phyloP scores from a whole-genome alignment of 2,797 vertebrate genomes.

The Aplochiton taeniatus region DNA sequence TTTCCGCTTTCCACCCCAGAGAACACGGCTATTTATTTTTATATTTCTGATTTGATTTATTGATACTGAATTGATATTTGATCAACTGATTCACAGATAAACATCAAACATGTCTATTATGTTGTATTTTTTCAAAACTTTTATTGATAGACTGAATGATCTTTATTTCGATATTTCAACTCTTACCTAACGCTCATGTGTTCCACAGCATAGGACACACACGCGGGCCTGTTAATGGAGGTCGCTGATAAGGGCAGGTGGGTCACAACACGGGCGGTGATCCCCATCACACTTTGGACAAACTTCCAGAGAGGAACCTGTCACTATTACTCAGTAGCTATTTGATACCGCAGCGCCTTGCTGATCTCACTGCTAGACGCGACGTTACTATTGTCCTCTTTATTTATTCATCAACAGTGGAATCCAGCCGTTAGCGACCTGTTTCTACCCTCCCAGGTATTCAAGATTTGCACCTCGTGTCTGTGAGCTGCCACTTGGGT shows the following conservation, averaged over 20 bases:
- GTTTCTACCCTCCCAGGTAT: slow-evolving; percentile 31
- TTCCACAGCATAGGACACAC: no score
- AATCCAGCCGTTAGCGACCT: slow-evolving; percentile 45
- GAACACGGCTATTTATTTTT: no score
- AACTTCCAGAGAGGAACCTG: not conserved
- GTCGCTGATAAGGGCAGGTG: not conserved
- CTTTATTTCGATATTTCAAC: no score
- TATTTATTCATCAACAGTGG: slow-evolving; percentile 73
- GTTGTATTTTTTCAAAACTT: no score
- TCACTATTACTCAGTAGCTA: slow-evolving; percentile 39
- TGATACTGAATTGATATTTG: no score
- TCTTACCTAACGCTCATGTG: no score
- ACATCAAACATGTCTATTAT: no score
- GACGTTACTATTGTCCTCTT: slow-evolving; percentile 57
- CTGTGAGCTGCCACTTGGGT: slow-evolving; percentile 44
- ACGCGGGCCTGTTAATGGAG: no score
- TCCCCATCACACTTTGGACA: not conserved
- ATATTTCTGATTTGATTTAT: no score
- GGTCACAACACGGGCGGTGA: not conserved
- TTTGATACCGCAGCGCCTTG: slow-evolving; percentile 47
- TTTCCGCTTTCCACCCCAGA: no score
- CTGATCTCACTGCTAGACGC: slow-evolving; percentile 58
- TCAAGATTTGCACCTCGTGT: slow-evolving; percentile 29
- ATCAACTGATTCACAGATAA: no score
- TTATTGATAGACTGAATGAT: no score